Evolutionary conservation across 2,113 vertebrate species (phyloP), one percentile per base, ranked within the genome.

Genomic region (Cinclus cinclus): DNA sequence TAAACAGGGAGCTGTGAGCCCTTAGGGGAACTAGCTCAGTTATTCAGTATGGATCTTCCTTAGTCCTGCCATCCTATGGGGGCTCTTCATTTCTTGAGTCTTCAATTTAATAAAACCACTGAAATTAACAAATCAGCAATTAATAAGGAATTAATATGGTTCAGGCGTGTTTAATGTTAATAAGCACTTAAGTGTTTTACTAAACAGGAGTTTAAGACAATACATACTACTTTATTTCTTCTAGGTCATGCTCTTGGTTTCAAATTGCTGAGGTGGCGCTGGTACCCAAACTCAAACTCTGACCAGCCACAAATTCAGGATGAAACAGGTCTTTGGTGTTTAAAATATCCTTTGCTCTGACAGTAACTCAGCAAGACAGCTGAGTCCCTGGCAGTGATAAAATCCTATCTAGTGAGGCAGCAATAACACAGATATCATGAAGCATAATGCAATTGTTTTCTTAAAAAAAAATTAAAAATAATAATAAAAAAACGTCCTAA

Each of bases 81-180:
- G 93, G 53, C 25, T 58, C 41, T 73, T 86, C 10, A 39, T 69
- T 87, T 83, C 70, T 91, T 65, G 35, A 92, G 49, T 77, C 78
- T 94, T 76, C 81, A 74, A 62, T 92, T 96, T 92, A 89, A 92
- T 83, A 92, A 92, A 95, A 35, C 70, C 46, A 91, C 42, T 85
- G n/a, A 76, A 94, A 87, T 84, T 90, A 94, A 82, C 65, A 87
- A 71, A 89, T 87, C 65, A 42, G 92, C 49, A 79, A 41, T 95
- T 89, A 94, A 79, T 65, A 85, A 69, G 74, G 42, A 91, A 91
- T 94, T 82, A 33, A 87, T 69, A 65, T 11, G 25, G 30, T 53
- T 83, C 53, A 85, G 70, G 70, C 42, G 65, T 58, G 14, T 83
- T 92, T 89, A 39, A 95, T 90, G 70, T 74, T 90, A 89, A 62